These are phyloP conservation scores for Thinocorus orbignyianus DNA, from an alignment of 2,113 vertebrate genomes.

Conservation along the genomic window DNA sequence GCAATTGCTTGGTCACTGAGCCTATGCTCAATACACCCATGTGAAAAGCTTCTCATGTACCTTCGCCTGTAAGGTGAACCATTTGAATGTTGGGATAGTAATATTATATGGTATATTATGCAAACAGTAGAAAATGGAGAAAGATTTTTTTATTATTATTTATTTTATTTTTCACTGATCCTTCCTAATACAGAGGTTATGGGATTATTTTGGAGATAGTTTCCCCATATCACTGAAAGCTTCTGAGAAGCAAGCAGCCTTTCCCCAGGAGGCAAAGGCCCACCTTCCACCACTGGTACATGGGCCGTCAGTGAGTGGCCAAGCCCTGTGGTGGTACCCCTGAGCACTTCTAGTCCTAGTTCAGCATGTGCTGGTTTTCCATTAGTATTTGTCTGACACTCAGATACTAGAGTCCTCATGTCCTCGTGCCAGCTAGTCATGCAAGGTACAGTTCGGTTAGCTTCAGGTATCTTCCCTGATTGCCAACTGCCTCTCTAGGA, in stretches of 20 bases:
- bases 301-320: not conserved
- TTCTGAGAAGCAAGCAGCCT: not conserved
- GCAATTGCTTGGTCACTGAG: not conserved
- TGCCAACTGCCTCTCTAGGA: not conserved
- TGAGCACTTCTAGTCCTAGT: not conserved
- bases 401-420: not conserved
- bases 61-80: not conserved
- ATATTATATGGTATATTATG: not conserved
- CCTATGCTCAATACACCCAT: not conserved
- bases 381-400: not conserved
- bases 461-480: not conserved
- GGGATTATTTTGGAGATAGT: not conserved
- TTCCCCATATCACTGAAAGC: not conserved
- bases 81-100: not conserved
- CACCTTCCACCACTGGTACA: not conserved
- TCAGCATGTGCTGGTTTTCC: not conserved
- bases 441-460: rapidly evolving
- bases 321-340: not conserved
- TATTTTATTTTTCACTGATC: not conserved
- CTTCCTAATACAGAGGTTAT: not conserved
- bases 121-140: not conserved
- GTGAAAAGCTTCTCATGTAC: not conserved
- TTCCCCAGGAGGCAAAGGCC: not conserved
- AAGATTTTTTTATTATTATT: no score
- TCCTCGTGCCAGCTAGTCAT: not conserved